A percentile compares a stretch with the other conserved stretches of the same genome.
phyloP scores from a whole-genome alignment of 2,888 invertebrate genomes.

The Ceriagrion tenellum region DNA sequence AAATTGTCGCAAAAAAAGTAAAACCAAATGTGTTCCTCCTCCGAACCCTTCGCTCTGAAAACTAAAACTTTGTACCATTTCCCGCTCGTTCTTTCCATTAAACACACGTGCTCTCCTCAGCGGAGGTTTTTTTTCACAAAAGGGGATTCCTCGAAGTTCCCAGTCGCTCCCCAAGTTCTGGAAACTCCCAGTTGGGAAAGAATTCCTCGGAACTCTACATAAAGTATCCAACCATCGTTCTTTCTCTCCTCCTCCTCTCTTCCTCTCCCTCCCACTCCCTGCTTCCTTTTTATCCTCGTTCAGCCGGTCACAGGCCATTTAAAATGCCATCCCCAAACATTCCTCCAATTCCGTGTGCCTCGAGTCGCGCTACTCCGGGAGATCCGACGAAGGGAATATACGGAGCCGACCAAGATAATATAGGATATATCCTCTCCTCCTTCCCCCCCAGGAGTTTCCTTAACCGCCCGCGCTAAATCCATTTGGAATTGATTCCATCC shows the following conservation, averaged over 20 bases:
- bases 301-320: not conserved
- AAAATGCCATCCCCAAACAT: not conserved
- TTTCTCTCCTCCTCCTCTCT: not conserved
- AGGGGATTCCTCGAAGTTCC: not conserved
- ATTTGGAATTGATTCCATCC: constrained; percentile 20
- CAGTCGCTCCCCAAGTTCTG: not conserved
- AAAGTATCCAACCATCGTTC: not conserved
- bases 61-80: not conserved
- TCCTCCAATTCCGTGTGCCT: not conserved
- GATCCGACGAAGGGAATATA: not conserved
- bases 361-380: not conserved
- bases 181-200: not conserved
- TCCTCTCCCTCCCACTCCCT: not conserved
- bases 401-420: not conserved
- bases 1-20: not conserved
- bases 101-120: not conserved
- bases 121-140: not conserved
- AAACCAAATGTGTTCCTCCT: not conserved
- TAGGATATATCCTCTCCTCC: not conserved
- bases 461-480: not conserved
- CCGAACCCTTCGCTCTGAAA: not conserved
- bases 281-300: not conserved
- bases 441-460: not conserved
- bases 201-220: not conserved
- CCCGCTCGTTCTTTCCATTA: not conserved